Base-by-base conservation (phyloP, 2,113 vertebrate genomes). In the Proterorhinus semilunaris region DNA sequence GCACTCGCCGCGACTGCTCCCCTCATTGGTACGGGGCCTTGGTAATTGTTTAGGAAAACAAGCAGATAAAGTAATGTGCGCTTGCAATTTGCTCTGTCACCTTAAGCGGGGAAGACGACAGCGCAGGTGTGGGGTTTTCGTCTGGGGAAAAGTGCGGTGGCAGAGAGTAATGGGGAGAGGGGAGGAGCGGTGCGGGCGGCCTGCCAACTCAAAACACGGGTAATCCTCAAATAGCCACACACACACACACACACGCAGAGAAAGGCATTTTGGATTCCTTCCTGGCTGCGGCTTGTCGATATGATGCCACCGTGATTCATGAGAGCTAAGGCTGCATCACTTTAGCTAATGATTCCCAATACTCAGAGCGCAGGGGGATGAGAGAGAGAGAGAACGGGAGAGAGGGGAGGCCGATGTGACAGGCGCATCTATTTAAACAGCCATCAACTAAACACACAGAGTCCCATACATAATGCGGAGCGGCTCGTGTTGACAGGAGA, bases 261-360 rank as follows among this genome's bases (percentile, higher is more conserved):
- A 78, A 71, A 67, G 68, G 73, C 80, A 84, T 49, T 88, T 80
- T 16, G 55, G 83, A 90, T 86, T 89, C 86, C 75, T 73, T 27
- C 83, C 83, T 82, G 79, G 88, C 83, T 78, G 52, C 69, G 68
- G 82, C 87, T 83, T 91, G 90, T 90, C 88, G 76, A 91, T 91
- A 85, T 74, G 88, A 90, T 87, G 88, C 83, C 83, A 84, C 87
- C 85, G 80, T 90, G 90, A 91, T 91, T 91, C 90, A 91, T 91
- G 88, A 90, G 86, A 78, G 87, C 83, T 81, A 87, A 86, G 85
- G 80, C 87, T 88, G 87, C 85, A 88, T 91, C 88, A 91, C 88
- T 88, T 89, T 83, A 89, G 86, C 80, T 91, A 91, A 91, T 90
- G 89, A 91, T 91, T 89, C 87, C 78, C 87, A 81, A 81, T 86